Evolutionary conservation across 2,888 invertebrate genomes (phyloP), one percentile per base, ranked within the genome.

Genomic region (Deladenus siricidicola): DNA sequence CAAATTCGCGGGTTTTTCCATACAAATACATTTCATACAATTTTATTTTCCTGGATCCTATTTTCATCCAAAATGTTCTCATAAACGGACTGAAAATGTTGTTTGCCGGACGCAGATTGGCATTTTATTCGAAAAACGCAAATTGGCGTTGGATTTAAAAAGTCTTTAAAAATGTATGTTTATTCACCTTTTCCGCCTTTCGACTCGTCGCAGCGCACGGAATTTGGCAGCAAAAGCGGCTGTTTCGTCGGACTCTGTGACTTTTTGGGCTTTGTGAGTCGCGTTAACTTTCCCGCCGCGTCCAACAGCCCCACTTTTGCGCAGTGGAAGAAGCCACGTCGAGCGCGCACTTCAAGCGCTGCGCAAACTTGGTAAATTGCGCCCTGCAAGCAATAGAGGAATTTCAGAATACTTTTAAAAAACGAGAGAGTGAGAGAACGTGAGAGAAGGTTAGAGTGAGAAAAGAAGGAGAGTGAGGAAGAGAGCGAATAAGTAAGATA

Each of bases 291-390:
- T 47, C 55, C 55, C 14, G 43, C 28, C 26, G 10, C 45, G 24
- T 47, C 55, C 2, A 55, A 24, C n/a, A 55, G 39, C 17, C 44
- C 24, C 24, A 55, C 44, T 10, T 23, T 44, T 8, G 44, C 21
- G 28, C 55, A 55, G 24, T 29, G 47, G 60, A 60, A 62, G 23
- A 39, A 58, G 45, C 54, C 21, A 39, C 29, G 17, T 30, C 30
- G 19, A 28, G 47, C 30, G 19, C 48, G 28, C 23, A 50, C 34
- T 34, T 24, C 48, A n/a, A 56, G 17, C 3, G 48, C 28, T 19
- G 56, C 56, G 30, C 56, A 56, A 23, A 56, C 19, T 48, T 56
- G 56, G 48, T 56, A 48, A 17, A 48, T 29, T 21, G 6, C 19
- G 1, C 56, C 56, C 56, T 56, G 28, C 43, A 47, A 23, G 30